Evolutionary conservation across 2,888 invertebrate genomes (phyloP).

Genomic region (Xylota sylvarum): DNA sequence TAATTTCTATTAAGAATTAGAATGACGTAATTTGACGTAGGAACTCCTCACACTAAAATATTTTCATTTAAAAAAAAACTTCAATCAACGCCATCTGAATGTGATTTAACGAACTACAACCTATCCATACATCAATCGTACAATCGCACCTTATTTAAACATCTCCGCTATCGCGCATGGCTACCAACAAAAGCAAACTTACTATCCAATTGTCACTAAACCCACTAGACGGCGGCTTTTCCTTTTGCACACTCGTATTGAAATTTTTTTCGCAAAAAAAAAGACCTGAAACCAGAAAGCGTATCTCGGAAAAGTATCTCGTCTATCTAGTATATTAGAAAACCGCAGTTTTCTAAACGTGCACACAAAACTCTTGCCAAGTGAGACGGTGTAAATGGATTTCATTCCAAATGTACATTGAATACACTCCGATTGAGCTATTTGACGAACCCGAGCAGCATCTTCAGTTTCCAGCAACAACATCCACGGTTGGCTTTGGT

Average conservation of each 20-base stretch:
- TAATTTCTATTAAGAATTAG: too few species aligned
- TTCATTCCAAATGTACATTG: constrained; percentile 74
- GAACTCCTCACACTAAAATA: too few species aligned
- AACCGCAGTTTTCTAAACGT: constrained; percentile 3
- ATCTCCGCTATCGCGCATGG: not conserved
- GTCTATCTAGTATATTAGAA: not conserved
- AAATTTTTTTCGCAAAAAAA: constrained; percentile 44
- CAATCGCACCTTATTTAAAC: constrained; percentile 37
- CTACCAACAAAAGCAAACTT: constrained; percentile 37
- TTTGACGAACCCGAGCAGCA: constrained; percentile 70
- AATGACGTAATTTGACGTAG: too few species aligned
- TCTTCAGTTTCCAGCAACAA: constrained; percentile 57
- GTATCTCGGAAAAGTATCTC: not conserved
- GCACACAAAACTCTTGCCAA: not conserved
- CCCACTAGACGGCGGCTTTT: constrained; percentile 76
- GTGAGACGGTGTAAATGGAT: constrained; percentile 67
- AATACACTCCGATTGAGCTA: constrained; percentile 67
- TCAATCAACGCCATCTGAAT: constrained; percentile 15
- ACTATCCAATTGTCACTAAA: constrained; percentile 66
- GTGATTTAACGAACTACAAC: not conserved
- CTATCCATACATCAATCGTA: constrained; percentile 5
- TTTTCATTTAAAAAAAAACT: not conserved
- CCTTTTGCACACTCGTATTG: constrained; percentile 42
- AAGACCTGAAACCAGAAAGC: not conserved
- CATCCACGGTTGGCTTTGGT: constrained; percentile 52